Conservation (phyloP, 2,888 invertebrate genomes). For the Euspilapteryx auroguttella region DNA sequence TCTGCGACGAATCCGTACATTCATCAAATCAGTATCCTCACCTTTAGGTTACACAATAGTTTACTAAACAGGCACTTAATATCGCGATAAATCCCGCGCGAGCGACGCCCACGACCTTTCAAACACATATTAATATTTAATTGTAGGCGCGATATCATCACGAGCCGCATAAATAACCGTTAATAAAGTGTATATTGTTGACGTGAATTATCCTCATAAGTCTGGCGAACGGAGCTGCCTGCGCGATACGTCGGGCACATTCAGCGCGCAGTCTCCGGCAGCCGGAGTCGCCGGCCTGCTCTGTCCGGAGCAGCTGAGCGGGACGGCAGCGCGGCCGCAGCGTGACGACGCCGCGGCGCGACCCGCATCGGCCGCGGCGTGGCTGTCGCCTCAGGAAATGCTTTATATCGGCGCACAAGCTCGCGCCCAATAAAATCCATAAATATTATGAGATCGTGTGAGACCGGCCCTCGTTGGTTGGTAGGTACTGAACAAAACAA, state of each 20-base stretch:
- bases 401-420: slow-evolving; percentile 29
- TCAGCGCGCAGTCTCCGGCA: too few species aligned
- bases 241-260: slow-evolving; percentile 3
- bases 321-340: too few species aligned
- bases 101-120: slow-evolving; percentile 30
- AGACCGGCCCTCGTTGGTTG: slow-evolving; percentile 38
- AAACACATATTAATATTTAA: slow-evolving; percentile 54
- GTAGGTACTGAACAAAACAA: too few species aligned
- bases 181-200: slow-evolving; percentile 58
- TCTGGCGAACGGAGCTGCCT: slow-evolving; percentile 25
- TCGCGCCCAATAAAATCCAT: slow-evolving; percentile 44
- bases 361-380: too few species aligned
- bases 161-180: slow-evolving; percentile 45
- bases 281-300: too few species aligned
- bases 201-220: slow-evolving; percentile 53
- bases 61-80: slow-evolving; percentile 19
- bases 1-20: slow-evolving; percentile 7
- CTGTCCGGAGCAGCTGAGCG: not conserved
- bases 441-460: slow-evolving; percentile 48
- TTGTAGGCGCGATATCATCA: slow-evolving; percentile 55
- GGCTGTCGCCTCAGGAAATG: slow-evolving; percentile 49
- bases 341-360: too few species aligned
- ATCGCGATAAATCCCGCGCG: slow-evolving; percentile 27
- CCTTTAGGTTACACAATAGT: slow-evolving; percentile 23
- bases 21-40: slow-evolving; percentile 23